A percentile compares a stretch with the other conserved stretches of the same genome.
These are phyloP conservation scores for Drosophila colorata DNA, from an alignment of 2,888 invertebrate species.

Conservation along the genomic window DNA sequence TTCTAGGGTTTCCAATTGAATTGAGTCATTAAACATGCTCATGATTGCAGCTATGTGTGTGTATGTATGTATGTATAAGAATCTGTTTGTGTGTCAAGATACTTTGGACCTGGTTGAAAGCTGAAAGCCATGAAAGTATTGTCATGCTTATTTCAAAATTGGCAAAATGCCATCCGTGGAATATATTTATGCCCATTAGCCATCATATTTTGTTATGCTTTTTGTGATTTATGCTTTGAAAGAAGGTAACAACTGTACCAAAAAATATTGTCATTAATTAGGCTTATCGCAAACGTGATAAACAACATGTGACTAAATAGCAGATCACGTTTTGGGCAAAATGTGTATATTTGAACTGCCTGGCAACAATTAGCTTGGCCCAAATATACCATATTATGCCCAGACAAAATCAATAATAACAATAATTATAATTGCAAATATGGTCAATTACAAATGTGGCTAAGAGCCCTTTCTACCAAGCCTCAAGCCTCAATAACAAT, in stretches of 20 bases:
- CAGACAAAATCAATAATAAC: conserved; percentile 3
- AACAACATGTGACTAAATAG: conserved; percentile 46
- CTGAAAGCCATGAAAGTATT: not conserved
- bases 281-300: conserved; percentile 57
- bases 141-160: not conserved
- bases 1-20: not conserved
- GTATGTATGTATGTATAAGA: not conserved
- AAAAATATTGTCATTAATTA: conserved; percentile 4
- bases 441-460: too few relatives aligned
- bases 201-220: not conserved
- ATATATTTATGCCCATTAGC: not conserved
- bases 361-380: conserved; percentile 20
- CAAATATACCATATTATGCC: not conserved
- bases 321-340: conserved; percentile 44
- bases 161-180: too few relatives aligned
- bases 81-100: not conserved
- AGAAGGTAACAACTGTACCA: conserved; percentile 7
- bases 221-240: conserved; percentile 3
- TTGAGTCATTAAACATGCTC: conserved; percentile 8
- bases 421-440: not conserved
- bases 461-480: not conserved
- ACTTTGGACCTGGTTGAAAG: conserved; percentile 9
- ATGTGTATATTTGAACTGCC: conserved; percentile 6
- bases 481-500: conserved; percentile 7
- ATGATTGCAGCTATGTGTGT: not conserved